A percentile compares a stretch with the other conserved stretches of the same genome.
phyloP scores from a whole-genome alignment of 2,113 vertebrate species.

The Boleophthalmus pectinirostris region DNA sequence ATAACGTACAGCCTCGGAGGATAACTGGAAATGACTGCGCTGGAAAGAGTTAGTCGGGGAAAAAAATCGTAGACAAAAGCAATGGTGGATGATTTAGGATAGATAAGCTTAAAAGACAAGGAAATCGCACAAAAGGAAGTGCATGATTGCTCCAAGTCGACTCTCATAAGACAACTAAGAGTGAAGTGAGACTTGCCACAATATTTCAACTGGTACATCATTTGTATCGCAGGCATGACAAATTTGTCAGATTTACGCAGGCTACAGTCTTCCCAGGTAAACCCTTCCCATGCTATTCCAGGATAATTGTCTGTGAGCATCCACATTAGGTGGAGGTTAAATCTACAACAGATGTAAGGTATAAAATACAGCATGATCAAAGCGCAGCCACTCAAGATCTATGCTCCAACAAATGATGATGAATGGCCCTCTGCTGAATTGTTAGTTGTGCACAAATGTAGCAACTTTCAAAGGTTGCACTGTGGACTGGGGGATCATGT shows the following conservation, averaged over 20 bases:
- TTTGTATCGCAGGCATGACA: slow-evolving; percentile 56
- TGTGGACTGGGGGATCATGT: slow-evolving; percentile 42
- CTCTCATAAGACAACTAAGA: slow-evolving; percentile 41
- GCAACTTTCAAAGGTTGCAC: slow-evolving; percentile 82
- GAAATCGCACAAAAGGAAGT: slow-evolving; percentile 66
- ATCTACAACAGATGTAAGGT: slow-evolving; percentile 98
- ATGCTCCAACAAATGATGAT: slow-evolving; percentile 98
- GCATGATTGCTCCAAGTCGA: slow-evolving; percentile 42
- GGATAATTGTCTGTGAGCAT: slow-evolving; percentile 91
- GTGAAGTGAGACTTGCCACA: slow-evolving; percentile 43
- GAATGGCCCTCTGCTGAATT: slow-evolving; percentile 93
- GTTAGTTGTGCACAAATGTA: slow-evolving; percentile 93
- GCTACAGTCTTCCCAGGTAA: slow-evolving; percentile 77
- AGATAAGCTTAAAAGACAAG: slow-evolving; percentile 67
- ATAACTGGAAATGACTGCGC: slow-evolving; percentile 61
- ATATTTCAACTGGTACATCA: slow-evolving; percentile 51
- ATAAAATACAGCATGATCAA: slow-evolving; percentile 99
- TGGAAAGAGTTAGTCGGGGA: slow-evolving; percentile 55
- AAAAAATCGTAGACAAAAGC: slow-evolving; percentile 32
- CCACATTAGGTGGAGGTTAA: slow-evolving; percentile 95
- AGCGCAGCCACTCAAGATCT: slow-evolving; percentile 91
- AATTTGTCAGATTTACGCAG: slow-evolving; percentile 69
- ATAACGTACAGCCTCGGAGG: slow-evolving; percentile 40
- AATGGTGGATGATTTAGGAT: slow-evolving; percentile 61
- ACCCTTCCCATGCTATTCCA: slow-evolving; percentile 83